These are phyloP conservation scores for Plusia festucae DNA, from an alignment of 2,888 invertebrate genomes.

Conservation along the genomic window DNA sequence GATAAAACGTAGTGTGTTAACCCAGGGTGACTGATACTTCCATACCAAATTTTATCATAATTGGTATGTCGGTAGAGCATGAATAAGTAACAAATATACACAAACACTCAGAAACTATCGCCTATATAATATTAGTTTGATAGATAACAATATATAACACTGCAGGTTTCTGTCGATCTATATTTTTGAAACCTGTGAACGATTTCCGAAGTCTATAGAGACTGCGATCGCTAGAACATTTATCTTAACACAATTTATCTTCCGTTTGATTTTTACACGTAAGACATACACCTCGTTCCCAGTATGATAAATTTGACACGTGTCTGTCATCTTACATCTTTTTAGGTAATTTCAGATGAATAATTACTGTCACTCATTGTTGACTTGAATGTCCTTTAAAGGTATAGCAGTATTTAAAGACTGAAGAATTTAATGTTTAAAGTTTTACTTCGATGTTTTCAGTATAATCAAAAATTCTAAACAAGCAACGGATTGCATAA, in stretches of 20 bases:
- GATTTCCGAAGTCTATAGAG: not conserved
- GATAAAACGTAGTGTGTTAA: too few species aligned
- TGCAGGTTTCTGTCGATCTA: too few species aligned
- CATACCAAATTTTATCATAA: too few species aligned
- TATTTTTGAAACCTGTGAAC: not conserved
- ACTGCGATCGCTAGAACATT: constrained; percentile 12
- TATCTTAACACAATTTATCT: constrained; percentile 41
- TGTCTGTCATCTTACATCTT: constrained; percentile 64
- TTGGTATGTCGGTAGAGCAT: too few species aligned
- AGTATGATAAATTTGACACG: constrained; percentile 67
- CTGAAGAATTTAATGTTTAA: not conserved
- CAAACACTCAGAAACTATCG: too few species aligned
- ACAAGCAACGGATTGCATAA: too few species aligned
- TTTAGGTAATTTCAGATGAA: constrained; percentile 64
- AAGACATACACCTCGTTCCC: constrained; percentile 33
- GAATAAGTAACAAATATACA: too few species aligned
- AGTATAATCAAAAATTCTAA: too few species aligned
- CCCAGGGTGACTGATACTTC: too few species aligned
- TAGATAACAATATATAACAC: too few species aligned
- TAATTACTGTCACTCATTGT: constrained; percentile 66
- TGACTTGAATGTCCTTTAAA: constrained; percentile 52
- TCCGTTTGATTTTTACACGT: constrained; percentile 42
- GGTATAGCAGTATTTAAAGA: not conserved
- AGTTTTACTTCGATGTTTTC: too few species aligned
- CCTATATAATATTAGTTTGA: too few species aligned